These are phyloP conservation scores for Leuciscus idus DNA, from an alignment of 2,113 vertebrate genomes.

Conservation along the genomic window DNA sequence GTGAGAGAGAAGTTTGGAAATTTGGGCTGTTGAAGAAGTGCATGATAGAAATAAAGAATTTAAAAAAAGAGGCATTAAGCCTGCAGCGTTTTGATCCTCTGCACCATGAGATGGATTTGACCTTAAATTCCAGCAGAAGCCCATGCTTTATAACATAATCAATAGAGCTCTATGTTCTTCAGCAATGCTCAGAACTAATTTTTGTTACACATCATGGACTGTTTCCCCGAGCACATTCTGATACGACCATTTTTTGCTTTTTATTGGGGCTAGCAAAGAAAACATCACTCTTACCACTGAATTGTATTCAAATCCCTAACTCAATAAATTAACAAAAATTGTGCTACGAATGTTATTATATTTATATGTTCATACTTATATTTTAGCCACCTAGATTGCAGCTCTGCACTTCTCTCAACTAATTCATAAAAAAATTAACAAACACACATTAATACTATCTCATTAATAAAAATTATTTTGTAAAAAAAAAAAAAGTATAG, in stretches of 20 bases:
- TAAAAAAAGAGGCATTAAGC: background rate
- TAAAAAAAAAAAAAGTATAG: no score
- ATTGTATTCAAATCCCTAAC: background rate
- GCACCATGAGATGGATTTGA: constrained; percentile 1
- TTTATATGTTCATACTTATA: background rate
- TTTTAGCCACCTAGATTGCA: background rate
- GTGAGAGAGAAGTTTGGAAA: background rate
- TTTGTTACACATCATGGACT: background rate
- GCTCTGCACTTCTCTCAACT: background rate
- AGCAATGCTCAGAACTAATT: background rate
- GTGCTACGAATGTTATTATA: background rate
- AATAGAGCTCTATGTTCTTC: constrained; percentile 38
- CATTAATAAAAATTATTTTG: no score
- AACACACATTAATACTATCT: no score
- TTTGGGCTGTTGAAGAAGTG: background rate
- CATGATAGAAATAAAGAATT: background rate
- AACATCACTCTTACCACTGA: background rate
- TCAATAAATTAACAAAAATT: background rate
- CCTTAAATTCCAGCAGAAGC: constrained; percentile 13
- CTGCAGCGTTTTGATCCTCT: background rate
- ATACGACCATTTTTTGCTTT: background rate
- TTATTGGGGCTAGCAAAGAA: no score
- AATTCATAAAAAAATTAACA: no score
- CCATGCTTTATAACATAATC: background rate
- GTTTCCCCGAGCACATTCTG: background rate